Evolutionary conservation across 2,888 invertebrate genomes (phyloP), one percentile per base, ranked within the genome.

Genomic region (Aphidius colemani): DNA sequence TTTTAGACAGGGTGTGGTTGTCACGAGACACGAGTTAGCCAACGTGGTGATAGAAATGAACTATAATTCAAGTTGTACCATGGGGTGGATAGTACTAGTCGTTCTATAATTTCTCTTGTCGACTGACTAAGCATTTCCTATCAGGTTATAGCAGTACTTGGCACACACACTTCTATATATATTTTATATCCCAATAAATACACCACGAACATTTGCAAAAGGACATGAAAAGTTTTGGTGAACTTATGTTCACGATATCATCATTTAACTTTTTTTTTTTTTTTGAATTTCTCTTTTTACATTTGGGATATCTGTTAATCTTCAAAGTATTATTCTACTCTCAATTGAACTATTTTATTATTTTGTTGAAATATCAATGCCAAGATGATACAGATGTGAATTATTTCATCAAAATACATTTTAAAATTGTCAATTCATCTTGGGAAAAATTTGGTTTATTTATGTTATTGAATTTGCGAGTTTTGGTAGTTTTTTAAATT

Each of bases 121-220:
- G 70, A 70, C 76, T 75, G 76, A 76, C 73, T 72, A 74, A 76
- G 74, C 75, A 74, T 74, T 75, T 76, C 69, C 73, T 63, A 67
- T 65, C 66, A 50, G 56, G 66, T 66, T 63, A 65, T 53, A 48
- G 57, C 18, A 11, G 51, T 55, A 41, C 18, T 55, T 64, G 55
- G 55, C 59, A 60, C 50, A 59, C 2, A 18, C 59, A 43, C 49
- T 41, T 41, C 40, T 41, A 53, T 53, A 53, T 51, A 51, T 30
- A n/a, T 53, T 48, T 59, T 30, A 30, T 30, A 30, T 30, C 3
- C 4, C 30, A 30, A 30, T 30, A 30, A 30, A 30, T 30, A 30
- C 5, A 30, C 3, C 30, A 30, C 30, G 30, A 30, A 30, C 30
- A 30, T 30, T 30, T 30, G 30, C 3, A 30, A 30, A 5, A 30